Evolutionary conservation across 1,140 invertebrate genomes (phyloP).

Genomic region (Pseudomyrmex cubaensis): DNA sequence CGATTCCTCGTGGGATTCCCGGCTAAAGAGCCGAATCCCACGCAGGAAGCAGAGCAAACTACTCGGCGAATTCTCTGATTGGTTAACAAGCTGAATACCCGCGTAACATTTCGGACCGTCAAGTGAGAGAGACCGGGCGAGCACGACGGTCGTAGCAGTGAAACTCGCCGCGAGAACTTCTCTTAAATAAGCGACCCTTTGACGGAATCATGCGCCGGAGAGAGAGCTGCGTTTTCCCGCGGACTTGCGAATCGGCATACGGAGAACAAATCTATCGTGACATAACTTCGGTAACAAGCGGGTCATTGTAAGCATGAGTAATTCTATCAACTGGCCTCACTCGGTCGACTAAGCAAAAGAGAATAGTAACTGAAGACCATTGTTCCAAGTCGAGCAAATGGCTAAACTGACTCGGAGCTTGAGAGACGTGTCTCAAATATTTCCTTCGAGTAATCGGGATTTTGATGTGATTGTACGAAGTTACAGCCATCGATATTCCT

Average conservation of each 20-base stretch:
- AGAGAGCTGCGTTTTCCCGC: constrained; percentile 36
- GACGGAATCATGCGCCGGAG: constrained; percentile 25
- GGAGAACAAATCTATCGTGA: constrained; percentile 59
- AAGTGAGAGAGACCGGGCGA: background rate
- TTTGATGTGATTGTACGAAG: background rate
- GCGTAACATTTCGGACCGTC: constrained; percentile 52
- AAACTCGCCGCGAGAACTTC: constrained; percentile 53
- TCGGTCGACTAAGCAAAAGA: constrained; percentile 32
- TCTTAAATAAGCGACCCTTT: constrained; percentile 60
- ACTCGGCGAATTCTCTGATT: constrained; percentile 67
- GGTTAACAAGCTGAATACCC: constrained; percentile 71
- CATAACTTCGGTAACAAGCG: constrained; percentile 58
- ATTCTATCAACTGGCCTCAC: background rate
- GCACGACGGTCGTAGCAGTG: constrained; percentile 7
- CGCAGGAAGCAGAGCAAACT: constrained; percentile 62
- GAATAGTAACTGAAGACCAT: constrained; percentile 22
- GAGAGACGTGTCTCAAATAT: background rate
- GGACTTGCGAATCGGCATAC: constrained; percentile 39
- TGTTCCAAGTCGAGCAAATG: constrained; percentile 1
- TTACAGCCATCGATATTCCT: background rate
- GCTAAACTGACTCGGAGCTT: background rate
- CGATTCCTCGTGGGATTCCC: constrained; percentile 34
- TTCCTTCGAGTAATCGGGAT: background rate
- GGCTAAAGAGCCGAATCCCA: constrained; percentile 55
- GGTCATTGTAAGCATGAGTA: constrained; percentile 22